phyloP scores from a whole-genome alignment of 2,797 vertebrate genomes.

The Megaceryle alcyon region DNA sequence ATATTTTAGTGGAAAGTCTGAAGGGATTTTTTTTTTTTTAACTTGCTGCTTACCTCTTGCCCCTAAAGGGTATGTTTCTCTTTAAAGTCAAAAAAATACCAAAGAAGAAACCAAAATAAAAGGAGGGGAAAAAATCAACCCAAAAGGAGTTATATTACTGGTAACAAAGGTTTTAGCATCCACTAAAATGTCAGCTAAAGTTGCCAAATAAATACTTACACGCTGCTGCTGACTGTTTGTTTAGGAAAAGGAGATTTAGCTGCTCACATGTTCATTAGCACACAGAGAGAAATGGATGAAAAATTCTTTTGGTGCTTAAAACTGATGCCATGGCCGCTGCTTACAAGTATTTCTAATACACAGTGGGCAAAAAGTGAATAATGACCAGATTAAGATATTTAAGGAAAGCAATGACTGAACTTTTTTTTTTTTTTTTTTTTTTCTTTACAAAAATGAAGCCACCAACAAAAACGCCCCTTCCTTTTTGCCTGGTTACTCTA shows the following conservation, averaged over 20 bases:
- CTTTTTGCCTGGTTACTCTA: neutral
- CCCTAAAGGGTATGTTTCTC: slow-evolving; percentile 30
- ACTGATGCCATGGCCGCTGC: slow-evolving; percentile 54
- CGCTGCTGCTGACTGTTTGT: slow-evolving; percentile 61
- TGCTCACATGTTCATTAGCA: slow-evolving; percentile 71
- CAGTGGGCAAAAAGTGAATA: slow-evolving; percentile 61
- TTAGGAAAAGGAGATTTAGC: slow-evolving; percentile 64
- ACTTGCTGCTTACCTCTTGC: slow-evolving; percentile 42
- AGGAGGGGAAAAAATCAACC: neutral
- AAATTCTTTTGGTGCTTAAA: slow-evolving; percentile 64
- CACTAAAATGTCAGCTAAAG: slow-evolving; percentile 75
- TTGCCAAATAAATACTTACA: slow-evolving; percentile 76
- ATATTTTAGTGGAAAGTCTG: slow-evolving; percentile 43
- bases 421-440: slow-evolving; percentile 64
- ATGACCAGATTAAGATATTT: slow-evolving; percentile 75
- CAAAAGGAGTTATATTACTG: slow-evolving; percentile 13
- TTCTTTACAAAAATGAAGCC: neutral
- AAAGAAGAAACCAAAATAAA: neutral
- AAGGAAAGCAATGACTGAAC: slow-evolving; percentile 73
- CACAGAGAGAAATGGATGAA: slow-evolving; percentile 55
- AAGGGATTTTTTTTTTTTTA: slow-evolving; percentile 66
- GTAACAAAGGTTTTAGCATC: slow-evolving; percentile 71
- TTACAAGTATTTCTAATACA: slow-evolving; percentile 59
- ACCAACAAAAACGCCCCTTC: neutral
- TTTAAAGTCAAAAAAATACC: slow-evolving; percentile 39